Conservation (phyloP, 2,797 vertebrate species). For the Sebastes jordani region DNA sequence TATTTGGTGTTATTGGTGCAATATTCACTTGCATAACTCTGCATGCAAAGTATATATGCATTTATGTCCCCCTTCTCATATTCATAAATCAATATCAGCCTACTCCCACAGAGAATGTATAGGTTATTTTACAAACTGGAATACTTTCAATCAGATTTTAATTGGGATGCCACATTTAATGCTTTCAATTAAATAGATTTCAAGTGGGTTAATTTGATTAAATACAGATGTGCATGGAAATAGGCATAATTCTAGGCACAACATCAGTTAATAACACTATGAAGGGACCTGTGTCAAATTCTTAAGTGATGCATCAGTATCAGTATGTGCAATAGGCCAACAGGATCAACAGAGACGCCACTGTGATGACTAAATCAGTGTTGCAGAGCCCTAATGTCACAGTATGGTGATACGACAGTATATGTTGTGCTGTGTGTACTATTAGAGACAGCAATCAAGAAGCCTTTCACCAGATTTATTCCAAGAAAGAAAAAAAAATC, state of each 20-base stretch:
- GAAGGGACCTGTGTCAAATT: not conserved
- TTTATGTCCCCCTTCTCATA: not conserved
- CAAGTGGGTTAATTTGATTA: not conserved
- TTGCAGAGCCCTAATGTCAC: not conserved
- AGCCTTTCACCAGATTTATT: conserved; percentile 82
- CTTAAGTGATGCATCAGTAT: not conserved
- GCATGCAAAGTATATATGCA: not conserved
- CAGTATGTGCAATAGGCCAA: not conserved
- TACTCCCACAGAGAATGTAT: not conserved
- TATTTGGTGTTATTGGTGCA: not conserved
- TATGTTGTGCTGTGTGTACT: conserved; percentile 2
- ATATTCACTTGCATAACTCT: not conserved
- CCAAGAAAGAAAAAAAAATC: conserved; percentile 71
- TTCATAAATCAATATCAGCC: not conserved
- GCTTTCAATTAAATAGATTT: not conserved
- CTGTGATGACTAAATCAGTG: conserved; percentile 8
- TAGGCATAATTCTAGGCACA: not conserved
- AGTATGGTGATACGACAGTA: not conserved
- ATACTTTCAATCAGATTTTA: not conserved
- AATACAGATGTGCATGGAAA: not conserved
- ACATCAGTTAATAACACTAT: not conserved
- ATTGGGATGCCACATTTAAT: not conserved
- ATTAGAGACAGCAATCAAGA: conserved; percentile 28
- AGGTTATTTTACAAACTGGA: not conserved
- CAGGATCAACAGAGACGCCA: conserved; percentile 11